A percentile compares a stretch with the other conserved stretches of the same genome.
Evolutionary conservation across 2,888 invertebrate species (phyloP).

Genomic region (Conomelus anceps): DNA sequence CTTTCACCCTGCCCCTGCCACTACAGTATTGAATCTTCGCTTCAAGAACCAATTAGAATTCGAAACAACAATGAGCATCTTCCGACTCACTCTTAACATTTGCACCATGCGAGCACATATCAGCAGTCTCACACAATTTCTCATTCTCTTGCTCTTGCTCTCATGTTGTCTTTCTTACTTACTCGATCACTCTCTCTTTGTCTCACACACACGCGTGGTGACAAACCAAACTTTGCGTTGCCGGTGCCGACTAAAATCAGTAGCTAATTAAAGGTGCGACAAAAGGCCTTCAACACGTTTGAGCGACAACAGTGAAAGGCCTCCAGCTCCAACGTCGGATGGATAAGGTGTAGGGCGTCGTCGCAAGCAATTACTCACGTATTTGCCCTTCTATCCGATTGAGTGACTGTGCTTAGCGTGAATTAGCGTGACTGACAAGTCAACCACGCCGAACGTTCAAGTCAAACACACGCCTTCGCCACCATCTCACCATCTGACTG

Average conservation of each 20-base stretch:
- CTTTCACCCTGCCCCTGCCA: too few relatives aligned
- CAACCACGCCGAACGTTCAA: neutral
- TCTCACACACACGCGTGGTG: neutral
- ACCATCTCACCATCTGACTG: neutral
- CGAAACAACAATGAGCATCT: neutral
- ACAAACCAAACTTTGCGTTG: neutral
- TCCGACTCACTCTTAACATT: neutral
- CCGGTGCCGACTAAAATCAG: neutral
- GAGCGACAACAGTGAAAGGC: neutral
- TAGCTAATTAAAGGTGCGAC: neutral
- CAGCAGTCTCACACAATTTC: too few relatives aligned
- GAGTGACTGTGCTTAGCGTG: neutral
- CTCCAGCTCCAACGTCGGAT: too few relatives aligned
- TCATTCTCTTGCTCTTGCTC: neutral
- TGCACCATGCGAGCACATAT: neutral
- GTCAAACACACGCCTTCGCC: neutral
- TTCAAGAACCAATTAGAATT: neutral
- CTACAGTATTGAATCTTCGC: neutral
- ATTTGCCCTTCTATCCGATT: neutral
- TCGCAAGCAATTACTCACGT: neutral
- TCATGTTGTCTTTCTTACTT: neutral
- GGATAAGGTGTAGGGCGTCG: neutral
- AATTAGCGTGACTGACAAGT: neutral
- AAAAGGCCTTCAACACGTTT: neutral
- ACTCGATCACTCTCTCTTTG: neutral